Percentiles rank a stretch among this genome's conserved stretches.
These are phyloP conservation scores for Stegana nigrithorax DNA, from an alignment of 2,888 invertebrate species.

Conservation along the genomic window DNA sequence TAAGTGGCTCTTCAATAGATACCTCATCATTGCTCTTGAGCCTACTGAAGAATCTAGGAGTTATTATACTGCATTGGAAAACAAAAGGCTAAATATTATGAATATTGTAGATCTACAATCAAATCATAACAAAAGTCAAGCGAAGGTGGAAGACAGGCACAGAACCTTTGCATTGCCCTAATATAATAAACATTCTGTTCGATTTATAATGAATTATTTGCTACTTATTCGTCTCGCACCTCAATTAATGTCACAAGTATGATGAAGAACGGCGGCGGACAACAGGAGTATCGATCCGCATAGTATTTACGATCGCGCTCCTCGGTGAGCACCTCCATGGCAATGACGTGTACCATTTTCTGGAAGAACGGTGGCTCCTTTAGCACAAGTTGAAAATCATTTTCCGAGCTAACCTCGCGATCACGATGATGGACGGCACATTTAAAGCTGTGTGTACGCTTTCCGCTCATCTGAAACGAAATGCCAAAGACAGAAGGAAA, in stretches of 20 bases:
- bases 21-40: too few species aligned
- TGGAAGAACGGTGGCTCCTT: slow-evolving; percentile 87
- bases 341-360: slow-evolving; percentile 95
- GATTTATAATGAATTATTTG: too few species aligned
- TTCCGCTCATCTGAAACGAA: slow-evolving; percentile 85
- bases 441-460: slow-evolving; percentile 92
- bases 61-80: too few species aligned
- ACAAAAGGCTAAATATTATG: too few species aligned
- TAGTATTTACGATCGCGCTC: slow-evolving; percentile 90
- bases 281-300: slow-evolving; percentile 95
- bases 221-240: slow-evolving; percentile 72
- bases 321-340: slow-evolving; percentile 86
- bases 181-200: too few species aligned
- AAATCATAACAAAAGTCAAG: slow-evolving; percentile 41
- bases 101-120: too few species aligned
- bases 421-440: slow-evolving; percentile 95
- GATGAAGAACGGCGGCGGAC: slow-evolving; percentile 94
- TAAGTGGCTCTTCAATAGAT: too few species aligned
- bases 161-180: neutral
- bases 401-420: slow-evolving; percentile 92
- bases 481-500: neutral
- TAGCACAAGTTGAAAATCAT: slow-evolving; percentile 90
- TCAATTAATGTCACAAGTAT: slow-evolving; percentile 92
- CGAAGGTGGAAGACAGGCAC: slow-evolving; percentile 22
- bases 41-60: too few species aligned